These are phyloP conservation scores for Exaiptasia diaphana DNA, from an alignment of 64 coral and sea anemone genomes.

Conservation along the genomic window DNA sequence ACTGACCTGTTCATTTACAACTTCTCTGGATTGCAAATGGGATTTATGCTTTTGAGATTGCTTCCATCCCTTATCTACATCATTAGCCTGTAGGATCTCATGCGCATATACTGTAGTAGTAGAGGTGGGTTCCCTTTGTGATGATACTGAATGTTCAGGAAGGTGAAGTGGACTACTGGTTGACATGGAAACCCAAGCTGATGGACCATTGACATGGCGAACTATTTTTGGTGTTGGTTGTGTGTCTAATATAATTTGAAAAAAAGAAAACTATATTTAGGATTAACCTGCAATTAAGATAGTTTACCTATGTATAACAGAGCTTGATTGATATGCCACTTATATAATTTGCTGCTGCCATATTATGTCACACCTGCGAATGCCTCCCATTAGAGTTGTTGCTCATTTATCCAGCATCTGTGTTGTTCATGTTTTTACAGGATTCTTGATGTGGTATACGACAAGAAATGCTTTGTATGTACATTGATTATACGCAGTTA, in stretches of 20 bases:
- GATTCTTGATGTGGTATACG: too few relatives aligned
- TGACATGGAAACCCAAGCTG: constrained; percentile 60
- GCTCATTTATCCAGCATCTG: too few relatives aligned
- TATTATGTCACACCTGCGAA: too few relatives aligned
- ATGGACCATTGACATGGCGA: constrained; percentile 66
- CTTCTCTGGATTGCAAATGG: neutral
- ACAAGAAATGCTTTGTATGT: too few relatives aligned
- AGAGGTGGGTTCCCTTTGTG: neutral
- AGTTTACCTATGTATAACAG: too few relatives aligned
- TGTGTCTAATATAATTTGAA: too few relatives aligned
- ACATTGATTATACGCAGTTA: too few relatives aligned
- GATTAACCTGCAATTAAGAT: too few relatives aligned
- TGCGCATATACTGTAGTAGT: neutral
- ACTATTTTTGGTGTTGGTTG: constrained; percentile 42
- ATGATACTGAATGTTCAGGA: neutral
- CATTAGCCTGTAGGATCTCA: neutral
- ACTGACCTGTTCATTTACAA: neutral
- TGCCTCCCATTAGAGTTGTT: too few relatives aligned
- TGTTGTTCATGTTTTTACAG: too few relatives aligned
- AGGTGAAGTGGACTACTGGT: constrained; percentile 1
- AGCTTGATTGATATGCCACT: too few relatives aligned
- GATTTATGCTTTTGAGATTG: neutral
- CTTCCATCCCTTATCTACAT: neutral
- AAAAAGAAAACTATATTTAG: neutral
- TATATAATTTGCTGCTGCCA: too few relatives aligned